Base-by-base conservation (phyloP, 2,888 invertebrate species). In the Leptinotarsa haldemani region DNA sequence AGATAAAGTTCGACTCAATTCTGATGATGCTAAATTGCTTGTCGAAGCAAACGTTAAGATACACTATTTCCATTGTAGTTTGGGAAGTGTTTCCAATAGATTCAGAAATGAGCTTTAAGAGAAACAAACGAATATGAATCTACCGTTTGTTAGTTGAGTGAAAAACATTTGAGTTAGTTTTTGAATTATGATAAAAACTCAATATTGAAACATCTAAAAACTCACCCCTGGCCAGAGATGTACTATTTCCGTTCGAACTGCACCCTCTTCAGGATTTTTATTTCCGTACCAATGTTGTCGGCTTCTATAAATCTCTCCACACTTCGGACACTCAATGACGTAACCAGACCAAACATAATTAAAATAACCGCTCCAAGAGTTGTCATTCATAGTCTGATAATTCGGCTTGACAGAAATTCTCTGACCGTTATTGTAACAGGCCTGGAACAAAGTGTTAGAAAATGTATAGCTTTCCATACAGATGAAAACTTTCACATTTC, bases 211-310 rank as follows among this genome's bases (percentile, higher is more conserved):
- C 3, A 50, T 50, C 40, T 40, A 22, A 66, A 58, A 70, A 85
- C 87, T 87, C 80, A 90, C 90, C 82, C 90, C 91, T 77, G 90
- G 90, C 94, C 94, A 94, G 20, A 94, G 90, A 83, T 94, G 94
- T 18, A 91, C 89, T 65, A 92, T 90, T 86, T 93, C 93, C 7
- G 90, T 89, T 73, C 91, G 87, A 16, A 94, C 93, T 15, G 92
- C 92, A 46, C 89, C 87, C 76, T 92, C 91, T 84, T 93, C 94
- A 0, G 94, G 93, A 75, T 91, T 90, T 80, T 92, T 91, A 83
- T 95, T 95, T 5, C 94, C 94, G 84, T 92, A 94, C 95, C 95
- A 95, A 85, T 92, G 93, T 83, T 95, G 92, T 30, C 94, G 89
- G 81, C 93, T 93, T 61, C 93, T 89, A 82, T 90, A 91, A 76